Percentiles rank a stretch among this genome's conserved stretches.
These are phyloP conservation scores for Mesoclemmys tuberculata DNA, from an alignment of 2,113 vertebrate genomes.

Conservation along the genomic window DNA sequence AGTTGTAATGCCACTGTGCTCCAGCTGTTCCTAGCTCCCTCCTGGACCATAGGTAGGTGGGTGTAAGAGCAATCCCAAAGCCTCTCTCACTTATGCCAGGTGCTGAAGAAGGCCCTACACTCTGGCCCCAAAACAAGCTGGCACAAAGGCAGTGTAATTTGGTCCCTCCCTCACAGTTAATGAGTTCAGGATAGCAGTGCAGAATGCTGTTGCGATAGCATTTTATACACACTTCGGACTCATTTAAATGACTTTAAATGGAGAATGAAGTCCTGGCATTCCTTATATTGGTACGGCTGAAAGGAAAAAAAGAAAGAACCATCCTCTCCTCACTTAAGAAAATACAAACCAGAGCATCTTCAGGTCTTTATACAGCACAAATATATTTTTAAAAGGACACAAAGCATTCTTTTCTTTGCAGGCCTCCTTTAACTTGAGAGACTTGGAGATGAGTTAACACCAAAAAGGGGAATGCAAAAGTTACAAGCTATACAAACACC, in stretches of 20 bases:
- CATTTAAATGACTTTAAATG: neutral
- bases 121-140: neutral
- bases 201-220: neutral
- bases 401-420: neutral
- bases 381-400: neutral
- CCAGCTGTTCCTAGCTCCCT: neutral
- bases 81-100: neutral
- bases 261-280: neutral
- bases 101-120: neutral
- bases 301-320: neutral
- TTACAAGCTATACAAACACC: neutral
- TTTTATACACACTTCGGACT: neutral
- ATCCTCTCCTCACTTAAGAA: neutral
- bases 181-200: neutral
- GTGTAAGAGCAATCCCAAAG: neutral
- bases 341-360: neutral
- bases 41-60: neutral
- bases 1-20: neutral
- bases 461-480: neutral
- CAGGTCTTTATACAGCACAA: neutral
- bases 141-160: neutral
- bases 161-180: neutral
- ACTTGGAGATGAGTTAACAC: neutral
- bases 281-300: neutral
- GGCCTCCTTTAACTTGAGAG: neutral